Evolutionary conservation across 2,888 invertebrate species (phyloP), one percentile per base, ranked within the genome.

Genomic region (Stegana nigrithorax): DNA sequence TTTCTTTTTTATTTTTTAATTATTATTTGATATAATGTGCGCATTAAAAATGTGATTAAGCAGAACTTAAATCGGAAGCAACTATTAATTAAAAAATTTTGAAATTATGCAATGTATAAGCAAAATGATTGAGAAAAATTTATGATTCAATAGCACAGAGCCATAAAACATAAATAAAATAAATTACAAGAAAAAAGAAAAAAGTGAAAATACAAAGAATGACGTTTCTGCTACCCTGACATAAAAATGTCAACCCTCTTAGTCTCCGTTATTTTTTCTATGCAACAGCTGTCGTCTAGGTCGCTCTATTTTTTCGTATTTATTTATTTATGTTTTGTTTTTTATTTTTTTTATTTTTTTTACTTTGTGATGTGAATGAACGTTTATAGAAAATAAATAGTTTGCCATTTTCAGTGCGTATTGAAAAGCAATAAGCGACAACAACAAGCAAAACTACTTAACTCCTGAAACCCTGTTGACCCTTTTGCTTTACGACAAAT

Each of bases 401-500:
- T 29, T 53, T 53, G 51, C 8, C 19, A 53, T 53, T 53, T 53
- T 53, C 19, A 53, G 27, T 29, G 23, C 3, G 25, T 23, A 21
- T 23, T 47, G 25, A 47, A 12, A 32, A 32, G 27, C 32, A 21
- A 19, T 36, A 23, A 7, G 5, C n/a, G 17, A 36, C n/a, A 25
- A 8, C 19, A 12, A 45, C 19, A 23, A 19, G 17, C 6, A 45
- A 1, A 4, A 36, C 32, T 32, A 36, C 36, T 32, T 36, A 55
- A 23, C 53, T 19, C 53, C 12, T 55, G 32, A 36, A 36, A 55
- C 29, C n/a, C n/a, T 8, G 21, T 8, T 21, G 32, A 55, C 32
- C 53, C 32, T 55, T 55, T 55, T 23, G 19, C 12, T 17, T 51
- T 4, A 10, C 25, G 47, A 12, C 47, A 47, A 47, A 47, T 47